phyloP scores from a whole-genome alignment of 2,113 vertebrate species.

The Ascaphus truei region DNA sequence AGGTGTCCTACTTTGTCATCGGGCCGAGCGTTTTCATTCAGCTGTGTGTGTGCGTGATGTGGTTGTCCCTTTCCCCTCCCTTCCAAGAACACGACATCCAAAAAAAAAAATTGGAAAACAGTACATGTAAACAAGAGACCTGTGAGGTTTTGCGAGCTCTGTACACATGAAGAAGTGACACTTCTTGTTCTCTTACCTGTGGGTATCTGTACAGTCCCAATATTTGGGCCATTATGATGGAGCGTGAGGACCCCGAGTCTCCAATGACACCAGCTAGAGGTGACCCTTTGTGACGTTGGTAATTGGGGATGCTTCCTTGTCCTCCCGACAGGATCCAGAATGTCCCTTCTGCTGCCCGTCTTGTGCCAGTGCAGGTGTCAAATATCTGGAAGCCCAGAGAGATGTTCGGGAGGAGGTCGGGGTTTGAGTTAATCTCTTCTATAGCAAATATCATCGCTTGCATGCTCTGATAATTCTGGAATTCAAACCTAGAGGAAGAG shows the following conservation, averaged over 20 bases:
- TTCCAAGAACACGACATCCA: no score
- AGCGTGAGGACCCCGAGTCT: not conserved
- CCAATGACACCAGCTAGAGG: not conserved
- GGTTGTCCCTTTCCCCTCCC: no score
- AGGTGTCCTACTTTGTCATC: no score
- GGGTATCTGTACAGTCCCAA: slow-evolving; percentile 25
- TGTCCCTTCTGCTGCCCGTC: not conserved
- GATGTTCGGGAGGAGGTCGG: slow-evolving; percentile 21
- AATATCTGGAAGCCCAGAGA: slow-evolving; percentile 35
- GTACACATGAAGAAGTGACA: no score
- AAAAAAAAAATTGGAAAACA: no score
- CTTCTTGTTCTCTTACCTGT: slow-evolving; percentile 30
- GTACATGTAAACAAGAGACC: no score
- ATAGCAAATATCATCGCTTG: slow-evolving; percentile 28
- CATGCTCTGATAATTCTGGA: not conserved
- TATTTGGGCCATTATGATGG: slow-evolving; percentile 18
- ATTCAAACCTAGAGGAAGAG: not conserved
- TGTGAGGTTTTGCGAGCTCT: no score
- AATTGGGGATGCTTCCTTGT: slow-evolving; percentile 29
- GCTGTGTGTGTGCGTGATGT: no score
- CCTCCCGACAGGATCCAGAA: slow-evolving; percentile 11
- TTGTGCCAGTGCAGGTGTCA: slow-evolving; percentile 11
- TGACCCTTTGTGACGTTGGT: not conserved
- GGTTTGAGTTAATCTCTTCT: slow-evolving; percentile 32
- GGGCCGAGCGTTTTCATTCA: no score